Conservation (phyloP, 2,797 vertebrate species). For the Tympanoctomys barrerae region DNA sequence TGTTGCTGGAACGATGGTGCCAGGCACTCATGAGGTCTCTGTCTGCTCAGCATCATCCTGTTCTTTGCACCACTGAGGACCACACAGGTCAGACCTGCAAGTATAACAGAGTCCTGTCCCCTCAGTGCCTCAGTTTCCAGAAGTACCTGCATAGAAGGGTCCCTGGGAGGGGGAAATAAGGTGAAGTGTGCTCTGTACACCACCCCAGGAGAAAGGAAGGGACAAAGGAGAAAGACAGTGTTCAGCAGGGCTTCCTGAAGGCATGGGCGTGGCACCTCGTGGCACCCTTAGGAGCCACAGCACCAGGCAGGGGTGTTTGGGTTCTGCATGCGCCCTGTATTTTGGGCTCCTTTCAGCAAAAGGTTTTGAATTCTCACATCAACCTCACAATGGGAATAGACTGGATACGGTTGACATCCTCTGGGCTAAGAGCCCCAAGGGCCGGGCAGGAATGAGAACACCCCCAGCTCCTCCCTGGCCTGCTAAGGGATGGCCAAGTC, state of each 20-base stretch:
- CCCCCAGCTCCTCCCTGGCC: not conserved
- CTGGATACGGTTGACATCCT: not conserved
- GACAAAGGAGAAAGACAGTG: not conserved
- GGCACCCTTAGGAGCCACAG: not conserved
- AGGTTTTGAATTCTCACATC: not conserved
- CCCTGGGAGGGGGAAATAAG: not conserved
- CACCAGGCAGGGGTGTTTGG: too few species aligned
- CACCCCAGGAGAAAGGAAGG: too few species aligned
- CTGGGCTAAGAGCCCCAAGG: not conserved
- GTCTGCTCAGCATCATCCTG: not conserved
- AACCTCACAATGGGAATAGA: fast-evolving
- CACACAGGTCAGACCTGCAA: not conserved
- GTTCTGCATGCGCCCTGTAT: fast-evolving
- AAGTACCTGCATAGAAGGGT: not conserved
- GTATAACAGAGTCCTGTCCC: not conserved
- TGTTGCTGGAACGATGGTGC: fast-evolving
- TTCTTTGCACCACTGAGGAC: not conserved
- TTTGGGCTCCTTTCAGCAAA: too few species aligned
- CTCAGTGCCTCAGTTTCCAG: conserved; percentile 36
- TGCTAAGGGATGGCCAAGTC: not conserved
- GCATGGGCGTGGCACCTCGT: not conserved
- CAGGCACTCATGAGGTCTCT: fast-evolving
- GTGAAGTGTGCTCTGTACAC: fast-evolving
- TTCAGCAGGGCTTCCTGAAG: not conserved
- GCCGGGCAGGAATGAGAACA: not conserved